Base-by-base conservation (phyloP, 1,140 invertebrate species). In the Laodelphax striatellus region DNA sequence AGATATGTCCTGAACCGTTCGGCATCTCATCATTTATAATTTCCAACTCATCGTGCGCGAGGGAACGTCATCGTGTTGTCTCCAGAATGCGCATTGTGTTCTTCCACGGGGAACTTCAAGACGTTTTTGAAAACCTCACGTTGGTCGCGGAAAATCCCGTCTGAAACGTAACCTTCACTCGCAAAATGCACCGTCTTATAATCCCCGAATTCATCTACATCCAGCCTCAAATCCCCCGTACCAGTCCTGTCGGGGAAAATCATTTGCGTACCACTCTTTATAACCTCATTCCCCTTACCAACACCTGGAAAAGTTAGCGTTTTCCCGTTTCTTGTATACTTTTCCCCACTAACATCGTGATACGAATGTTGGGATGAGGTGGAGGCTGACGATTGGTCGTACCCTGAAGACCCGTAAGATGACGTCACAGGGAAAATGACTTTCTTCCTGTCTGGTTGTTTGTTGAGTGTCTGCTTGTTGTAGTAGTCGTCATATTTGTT, bases 211-310 rank as follows among this genome's bases (percentile, higher is more conserved):
- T 63, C 44, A 41, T 68, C 65, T 8, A 63, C 13, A 14, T 69
- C 66, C 31, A 67, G 56, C n/a, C 59, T 57, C 3, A 69, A 57
- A 11, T 66, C 64, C 0, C 69, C 69, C 4, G 68, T 70, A 5
- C 68, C 68, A 1, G 69, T 68, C 50, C 66, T 63, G 41, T 69
- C 68, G 0, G 68, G 69, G 61, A 70, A 70, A 24, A 67, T 52
- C 66, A 68, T 67, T 19, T 59, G 52, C 8, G 21, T 13, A 11
- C 34, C 34, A 38, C 34, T 13, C 9, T 17, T 17, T 14, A 14
- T 11, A 52, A 41, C 46, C 9, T 31, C 24, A 16, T 22, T 38
- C 10, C 16, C 34, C 28, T n/a, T 55, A 2, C 24, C 24, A 28
- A 28, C 55, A 17, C 41, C 16, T 52, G 63, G 63, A 52, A 64